Percentiles rank a stretch among this genome's conserved stretches.
These are phyloP conservation scores for Mnemiopsis leidyi DNA, from an alignment of 37 sponge, comb jelly and placozoan genomes.

Conservation along the genomic window DNA sequence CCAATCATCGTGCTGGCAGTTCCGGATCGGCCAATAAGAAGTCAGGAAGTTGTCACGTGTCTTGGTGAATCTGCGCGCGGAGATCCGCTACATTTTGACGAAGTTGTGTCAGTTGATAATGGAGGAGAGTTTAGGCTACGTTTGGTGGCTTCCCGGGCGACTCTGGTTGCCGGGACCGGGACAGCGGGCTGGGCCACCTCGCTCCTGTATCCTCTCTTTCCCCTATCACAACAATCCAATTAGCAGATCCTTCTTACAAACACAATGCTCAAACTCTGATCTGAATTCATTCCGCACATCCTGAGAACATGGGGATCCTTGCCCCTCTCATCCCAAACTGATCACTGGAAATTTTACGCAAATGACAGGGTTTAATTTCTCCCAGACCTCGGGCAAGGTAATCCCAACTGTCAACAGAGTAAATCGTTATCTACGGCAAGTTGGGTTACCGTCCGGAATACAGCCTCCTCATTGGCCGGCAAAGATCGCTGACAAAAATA, in stretches of 20 bases:
- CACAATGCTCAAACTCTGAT: background rate
- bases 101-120: slow-evolving; percentile 47
- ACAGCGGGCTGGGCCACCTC: background rate
- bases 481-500: background rate
- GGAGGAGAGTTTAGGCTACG: background rate
- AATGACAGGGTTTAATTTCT: slow-evolving; percentile 38
- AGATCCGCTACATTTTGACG: slow-evolving; percentile 51
- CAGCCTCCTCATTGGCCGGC: background rate
- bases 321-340: background rate
- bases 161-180: background rate
- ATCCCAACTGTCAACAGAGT: slow-evolving; percentile 40
- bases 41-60: background rate
- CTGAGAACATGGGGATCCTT: background rate
- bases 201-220: background rate
- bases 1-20: background rate
- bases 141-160: slow-evolving; percentile 43
- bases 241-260: background rate
- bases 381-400: slow-evolving; percentile 35
- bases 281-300: background rate
- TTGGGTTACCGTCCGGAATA: background rate
- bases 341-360: background rate
- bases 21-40: background rate
- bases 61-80: background rate
- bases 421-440: slow-evolving; percentile 2
- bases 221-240: background rate